Evolutionary conservation across 2,888 invertebrate genomes (phyloP).

Genomic region (Scelioninae gen. 2): DNA sequence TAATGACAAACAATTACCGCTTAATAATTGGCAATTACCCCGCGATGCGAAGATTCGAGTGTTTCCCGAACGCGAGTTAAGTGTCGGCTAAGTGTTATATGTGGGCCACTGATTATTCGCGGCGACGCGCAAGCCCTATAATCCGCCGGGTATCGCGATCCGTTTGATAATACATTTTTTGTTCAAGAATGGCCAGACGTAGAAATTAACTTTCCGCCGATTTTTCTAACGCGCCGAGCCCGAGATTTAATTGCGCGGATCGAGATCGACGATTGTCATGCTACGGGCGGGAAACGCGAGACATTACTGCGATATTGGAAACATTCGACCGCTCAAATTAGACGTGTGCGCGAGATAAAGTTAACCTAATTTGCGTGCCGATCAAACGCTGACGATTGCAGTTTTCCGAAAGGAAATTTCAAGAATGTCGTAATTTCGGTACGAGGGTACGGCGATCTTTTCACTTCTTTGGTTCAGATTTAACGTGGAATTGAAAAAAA

Average conservation of each 20-base stretch:
- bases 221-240: conserved; percentile 3
- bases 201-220: conserved; percentile 35
- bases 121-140: conserved; percentile 57
- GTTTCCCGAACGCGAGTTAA: conserved; percentile 62
- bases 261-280: conserved; percentile 18
- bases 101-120: conserved; percentile 67
- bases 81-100: conserved; percentile 66
- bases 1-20: conserved; percentile 72
- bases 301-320: not conserved
- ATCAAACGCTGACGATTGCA: too few relatives aligned
- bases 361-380: too few relatives aligned
- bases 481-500: too few relatives aligned
- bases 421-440: too few relatives aligned
- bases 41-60: conserved; percentile 42
- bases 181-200: conserved; percentile 29
- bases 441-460: too few relatives aligned
- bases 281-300: not conserved
- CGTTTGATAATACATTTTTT: conserved; percentile 37
- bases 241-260: conserved; percentile 22
- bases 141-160: conserved; percentile 41
- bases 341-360: too few relatives aligned
- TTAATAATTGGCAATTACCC: conserved; percentile 68
- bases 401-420: too few relatives aligned
- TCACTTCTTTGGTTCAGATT: too few relatives aligned
- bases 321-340: too few relatives aligned